A percentile compares a stretch with the other conserved stretches of the same genome.
Evolutionary conservation across 2,797 vertebrate species (phyloP).

Genomic region (Dicrostonyx torquatus): DNA sequence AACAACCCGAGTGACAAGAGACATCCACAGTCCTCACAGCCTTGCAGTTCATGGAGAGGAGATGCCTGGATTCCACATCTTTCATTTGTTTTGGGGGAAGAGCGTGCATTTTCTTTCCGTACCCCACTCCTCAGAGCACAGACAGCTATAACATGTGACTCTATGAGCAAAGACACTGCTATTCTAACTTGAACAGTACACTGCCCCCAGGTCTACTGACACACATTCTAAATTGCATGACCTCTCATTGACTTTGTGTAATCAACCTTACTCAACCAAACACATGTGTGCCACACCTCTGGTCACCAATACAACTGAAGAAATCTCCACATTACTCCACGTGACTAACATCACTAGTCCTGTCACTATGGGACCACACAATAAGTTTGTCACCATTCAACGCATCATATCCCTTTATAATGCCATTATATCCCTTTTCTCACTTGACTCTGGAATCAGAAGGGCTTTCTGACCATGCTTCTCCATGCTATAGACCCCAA

Average conservation of each 20-base stretch:
- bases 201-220: no score
- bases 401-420: neutral
- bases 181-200: neutral
- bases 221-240: neutral
- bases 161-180: neutral
- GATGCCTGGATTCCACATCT: neutral
- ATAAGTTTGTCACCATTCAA: neutral
- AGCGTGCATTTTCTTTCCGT: neutral
- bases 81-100: neutral
- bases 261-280: neutral
- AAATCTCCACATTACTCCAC: neutral
- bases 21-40: neutral
- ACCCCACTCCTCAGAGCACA: neutral
- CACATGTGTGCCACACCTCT: neutral
- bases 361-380: neutral
- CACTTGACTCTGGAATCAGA: neutral
- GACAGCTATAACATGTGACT: fast-evolving
- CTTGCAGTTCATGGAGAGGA: neutral
- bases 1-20: neutral
- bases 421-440: neutral
- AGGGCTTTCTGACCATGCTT: neutral
- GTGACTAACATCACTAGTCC: neutral
- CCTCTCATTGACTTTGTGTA: neutral
- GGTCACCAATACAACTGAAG: neutral
- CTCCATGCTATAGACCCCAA: fast-evolving